Evolutionary conservation across 1,140 invertebrate species (phyloP).

Genomic region (Glossosoma conforme): DNA sequence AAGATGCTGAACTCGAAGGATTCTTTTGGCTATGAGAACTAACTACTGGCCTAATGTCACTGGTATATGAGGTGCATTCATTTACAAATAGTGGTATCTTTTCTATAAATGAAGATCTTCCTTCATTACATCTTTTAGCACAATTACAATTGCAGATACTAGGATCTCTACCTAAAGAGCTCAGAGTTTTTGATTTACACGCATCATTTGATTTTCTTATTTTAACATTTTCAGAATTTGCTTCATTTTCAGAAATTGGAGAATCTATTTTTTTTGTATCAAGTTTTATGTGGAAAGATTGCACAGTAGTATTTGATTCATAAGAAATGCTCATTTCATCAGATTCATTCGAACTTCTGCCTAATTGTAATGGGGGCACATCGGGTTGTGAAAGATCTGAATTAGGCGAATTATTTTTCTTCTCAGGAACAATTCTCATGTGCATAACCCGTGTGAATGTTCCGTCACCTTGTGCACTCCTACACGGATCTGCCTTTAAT

Average conservation of each 20-base stretch:
- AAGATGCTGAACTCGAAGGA: constrained; percentile 10
- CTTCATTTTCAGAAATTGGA: too few relatives aligned
- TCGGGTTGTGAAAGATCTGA: neutral
- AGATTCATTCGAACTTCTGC: too few relatives aligned
- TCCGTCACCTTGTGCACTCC: neutral
- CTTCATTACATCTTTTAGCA: constrained; percentile 4
- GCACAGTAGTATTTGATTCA: too few relatives aligned
- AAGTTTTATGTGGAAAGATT: too few relatives aligned
- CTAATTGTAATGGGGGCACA: too few relatives aligned
- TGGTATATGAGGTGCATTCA: neutral
- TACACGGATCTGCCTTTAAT: neutral
- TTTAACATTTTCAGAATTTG: too few relatives aligned
- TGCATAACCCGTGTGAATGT: neutral
- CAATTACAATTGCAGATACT: neutral
- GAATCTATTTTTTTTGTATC: too few relatives aligned
- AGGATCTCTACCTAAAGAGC: too few relatives aligned
- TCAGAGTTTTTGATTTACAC: too few relatives aligned
- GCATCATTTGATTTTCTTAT: too few relatives aligned
- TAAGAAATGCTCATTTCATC: too few relatives aligned
- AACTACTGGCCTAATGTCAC: neutral
- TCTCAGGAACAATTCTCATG: neutral
- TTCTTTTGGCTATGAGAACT: constrained; percentile 10
- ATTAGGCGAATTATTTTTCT: neutral
- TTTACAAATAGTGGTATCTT: neutral
- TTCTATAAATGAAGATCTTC: neutral